phyloP scores from a whole-genome alignment of 2,888 invertebrate species.

The Orgyia antiqua region DNA sequence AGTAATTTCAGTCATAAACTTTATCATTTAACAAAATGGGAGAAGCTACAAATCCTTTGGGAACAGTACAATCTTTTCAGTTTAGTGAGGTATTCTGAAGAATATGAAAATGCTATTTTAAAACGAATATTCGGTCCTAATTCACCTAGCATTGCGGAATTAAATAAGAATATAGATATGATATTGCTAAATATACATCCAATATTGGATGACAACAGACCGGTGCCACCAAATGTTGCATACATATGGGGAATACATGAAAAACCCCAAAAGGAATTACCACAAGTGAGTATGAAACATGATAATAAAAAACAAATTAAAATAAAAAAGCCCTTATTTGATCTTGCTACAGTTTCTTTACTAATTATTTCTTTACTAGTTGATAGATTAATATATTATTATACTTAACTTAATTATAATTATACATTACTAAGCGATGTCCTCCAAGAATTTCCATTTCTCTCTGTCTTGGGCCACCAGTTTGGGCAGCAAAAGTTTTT shows the following conservation, averaged over 20 bases:
- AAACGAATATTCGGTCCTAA: conserved; percentile 17
- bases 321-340: too few relatives aligned
- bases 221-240: conserved; percentile 31
- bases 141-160: conserved; percentile 17
- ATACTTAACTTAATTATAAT: too few relatives aligned
- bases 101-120: conserved; percentile 6
- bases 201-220: conserved; percentile 31
- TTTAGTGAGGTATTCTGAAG: background rate
- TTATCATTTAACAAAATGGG: conserved; percentile 17
- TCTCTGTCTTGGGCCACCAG: too few relatives aligned
- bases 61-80: conserved; percentile 2
- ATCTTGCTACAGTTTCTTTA: too few relatives aligned
- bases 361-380: too few relatives aligned
- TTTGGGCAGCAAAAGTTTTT: too few relatives aligned
- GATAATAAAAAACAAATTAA: too few relatives aligned
- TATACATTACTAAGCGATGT: too few relatives aligned
- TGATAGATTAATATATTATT: too few relatives aligned
- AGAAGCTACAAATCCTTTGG: conserved; percentile 14
- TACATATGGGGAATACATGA: conserved; percentile 31
- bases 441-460: too few relatives aligned
- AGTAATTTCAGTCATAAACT: conserved; percentile 3
- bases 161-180: conserved; percentile 28
- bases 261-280: conserved; percentile 7
- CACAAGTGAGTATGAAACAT: conserved; percentile 4
- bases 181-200: conserved; percentile 30